Evolutionary conservation across 1,140 invertebrate genomes (phyloP).

Genomic region (Drosophila kikkawai): DNA sequence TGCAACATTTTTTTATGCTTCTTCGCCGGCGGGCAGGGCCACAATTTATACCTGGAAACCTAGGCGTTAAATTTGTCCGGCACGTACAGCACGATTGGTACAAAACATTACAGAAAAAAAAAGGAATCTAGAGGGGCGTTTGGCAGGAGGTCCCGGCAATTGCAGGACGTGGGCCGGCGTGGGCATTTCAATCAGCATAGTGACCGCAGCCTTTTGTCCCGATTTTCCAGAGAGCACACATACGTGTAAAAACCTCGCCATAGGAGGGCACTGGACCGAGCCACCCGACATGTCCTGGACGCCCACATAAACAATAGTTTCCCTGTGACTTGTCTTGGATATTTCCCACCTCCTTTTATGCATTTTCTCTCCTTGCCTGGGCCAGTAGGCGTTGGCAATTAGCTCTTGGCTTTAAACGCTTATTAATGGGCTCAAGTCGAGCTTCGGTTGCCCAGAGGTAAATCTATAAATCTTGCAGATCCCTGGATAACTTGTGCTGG

Average conservation of each 20-base stretch:
- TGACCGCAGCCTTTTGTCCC: constrained; percentile 48
- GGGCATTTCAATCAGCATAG: constrained; percentile 54
- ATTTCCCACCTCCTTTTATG: background rate
- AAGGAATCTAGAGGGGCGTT: background rate
- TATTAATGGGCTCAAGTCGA: constrained; percentile 69
- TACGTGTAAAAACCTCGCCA: constrained; percentile 29
- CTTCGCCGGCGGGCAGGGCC: constrained; percentile 39
- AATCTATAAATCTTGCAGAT: constrained; percentile 74
- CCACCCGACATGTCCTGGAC: constrained; percentile 43
- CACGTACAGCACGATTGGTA: constrained; percentile 32
- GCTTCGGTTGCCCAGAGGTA: constrained; percentile 30
- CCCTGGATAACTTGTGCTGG: background rate
- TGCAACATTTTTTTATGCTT: constrained; percentile 26
- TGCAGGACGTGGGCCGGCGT: constrained; percentile 40
- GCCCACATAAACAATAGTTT: constrained; percentile 53
- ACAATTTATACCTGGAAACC: constrained; percentile 61
- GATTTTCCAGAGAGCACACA: background rate
- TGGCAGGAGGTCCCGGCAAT: constrained; percentile 11
- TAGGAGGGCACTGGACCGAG: constrained; percentile 48
- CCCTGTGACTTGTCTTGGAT: background rate
- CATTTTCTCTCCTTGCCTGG: background rate
- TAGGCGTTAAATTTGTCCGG: constrained; percentile 68
- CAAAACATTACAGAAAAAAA: background rate
- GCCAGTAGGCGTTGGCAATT: constrained; percentile 54
- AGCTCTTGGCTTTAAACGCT: constrained; percentile 67